A percentile compares a stretch with the other conserved stretches of the same genome.
phyloP scores from a whole-genome alignment of 2,888 invertebrate species.

The Tigriopus californicus region DNA sequence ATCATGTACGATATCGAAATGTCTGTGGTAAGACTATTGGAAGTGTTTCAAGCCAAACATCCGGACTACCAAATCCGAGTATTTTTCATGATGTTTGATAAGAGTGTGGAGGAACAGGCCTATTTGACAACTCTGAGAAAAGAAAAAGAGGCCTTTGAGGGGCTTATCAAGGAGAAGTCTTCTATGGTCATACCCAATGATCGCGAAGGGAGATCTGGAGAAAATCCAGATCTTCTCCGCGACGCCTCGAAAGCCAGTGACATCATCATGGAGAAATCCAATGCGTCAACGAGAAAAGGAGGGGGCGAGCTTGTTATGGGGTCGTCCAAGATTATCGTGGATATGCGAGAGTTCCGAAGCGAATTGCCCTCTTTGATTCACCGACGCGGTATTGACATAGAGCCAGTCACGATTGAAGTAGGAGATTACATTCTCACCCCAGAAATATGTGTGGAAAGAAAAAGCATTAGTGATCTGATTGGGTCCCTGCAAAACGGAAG shows the following conservation, averaged over 20 bases:
- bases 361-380: constrained; percentile 87
- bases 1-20: constrained; percentile 78
- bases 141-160: constrained; percentile 87
- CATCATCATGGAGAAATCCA: not conserved
- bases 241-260: constrained; percentile 3
- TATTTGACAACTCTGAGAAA: constrained; percentile 72
- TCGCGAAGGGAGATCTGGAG: constrained; percentile 44
- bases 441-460: constrained; percentile 88
- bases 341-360: constrained; percentile 92
- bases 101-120: constrained; percentile 90
- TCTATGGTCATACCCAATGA: constrained; percentile 66
- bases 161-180: constrained; percentile 68
- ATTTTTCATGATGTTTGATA: constrained; percentile 6
- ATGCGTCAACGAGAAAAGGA: not conserved
- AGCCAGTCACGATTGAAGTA: constrained; percentile 68
- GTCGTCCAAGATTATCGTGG: constrained; percentile 45
- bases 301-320: constrained; percentile 42
- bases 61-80: constrained; percentile 26
- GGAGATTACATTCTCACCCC: constrained; percentile 95
- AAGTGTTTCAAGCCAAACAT: constrained; percentile 46
- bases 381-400: constrained; percentile 73
- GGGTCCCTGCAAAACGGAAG: constrained; percentile 87
- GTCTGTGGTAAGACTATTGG: constrained; percentile 68
- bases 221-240: not conserved
- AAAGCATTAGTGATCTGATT: constrained; percentile 29